A percentile compares a stretch with the other conserved stretches of the same genome.
phyloP scores from a whole-genome alignment of 2,113 vertebrate genomes.

The Oreotrochilus melanogaster region DNA sequence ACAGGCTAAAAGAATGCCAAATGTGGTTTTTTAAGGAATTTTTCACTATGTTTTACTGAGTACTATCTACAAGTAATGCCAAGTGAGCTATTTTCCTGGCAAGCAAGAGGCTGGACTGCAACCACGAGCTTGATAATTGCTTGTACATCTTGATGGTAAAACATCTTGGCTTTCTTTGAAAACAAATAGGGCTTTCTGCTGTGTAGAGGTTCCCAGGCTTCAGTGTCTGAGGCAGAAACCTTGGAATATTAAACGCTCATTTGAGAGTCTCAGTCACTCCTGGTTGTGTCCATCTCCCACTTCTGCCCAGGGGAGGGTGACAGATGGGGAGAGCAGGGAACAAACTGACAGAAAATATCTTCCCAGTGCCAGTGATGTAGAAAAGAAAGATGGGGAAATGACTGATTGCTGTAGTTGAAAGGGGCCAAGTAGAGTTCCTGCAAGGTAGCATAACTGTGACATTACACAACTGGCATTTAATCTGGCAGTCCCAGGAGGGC shows the following conservation, averaged over 20 bases:
- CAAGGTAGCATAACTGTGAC: not conserved
- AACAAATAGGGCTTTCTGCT: not conserved
- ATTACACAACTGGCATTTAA: not conserved
- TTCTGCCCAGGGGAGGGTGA: not conserved
- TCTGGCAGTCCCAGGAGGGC: not conserved
- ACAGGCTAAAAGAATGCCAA: conserved; percentile 12
- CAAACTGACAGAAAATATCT: conserved; percentile 1
- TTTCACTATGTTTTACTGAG: conserved; percentile 11
- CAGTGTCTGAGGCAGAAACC: not conserved
- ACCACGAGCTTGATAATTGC: not conserved
- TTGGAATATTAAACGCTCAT: not conserved
- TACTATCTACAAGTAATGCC: not conserved
- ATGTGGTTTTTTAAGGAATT: conserved; percentile 2
- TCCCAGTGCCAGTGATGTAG: conserved; percentile 24
- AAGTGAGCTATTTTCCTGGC: conserved; percentile 44
- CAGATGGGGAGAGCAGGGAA: conserved; percentile 52
- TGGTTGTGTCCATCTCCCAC: not conserved
- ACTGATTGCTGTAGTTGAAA: not conserved
- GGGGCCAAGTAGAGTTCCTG: not conserved
- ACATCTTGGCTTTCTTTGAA: conserved; percentile 3
- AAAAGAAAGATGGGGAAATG: not conserved
- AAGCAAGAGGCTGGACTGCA: not conserved
- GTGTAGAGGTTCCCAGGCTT: not conserved
- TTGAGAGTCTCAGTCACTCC: not conserved
- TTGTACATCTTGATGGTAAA: conserved; percentile 34